Percentiles rank a stretch among this genome's conserved stretches.
Evolutionary conservation across 2,113 vertebrate species (phyloP).

Genomic region (Rhea americana): DNA sequence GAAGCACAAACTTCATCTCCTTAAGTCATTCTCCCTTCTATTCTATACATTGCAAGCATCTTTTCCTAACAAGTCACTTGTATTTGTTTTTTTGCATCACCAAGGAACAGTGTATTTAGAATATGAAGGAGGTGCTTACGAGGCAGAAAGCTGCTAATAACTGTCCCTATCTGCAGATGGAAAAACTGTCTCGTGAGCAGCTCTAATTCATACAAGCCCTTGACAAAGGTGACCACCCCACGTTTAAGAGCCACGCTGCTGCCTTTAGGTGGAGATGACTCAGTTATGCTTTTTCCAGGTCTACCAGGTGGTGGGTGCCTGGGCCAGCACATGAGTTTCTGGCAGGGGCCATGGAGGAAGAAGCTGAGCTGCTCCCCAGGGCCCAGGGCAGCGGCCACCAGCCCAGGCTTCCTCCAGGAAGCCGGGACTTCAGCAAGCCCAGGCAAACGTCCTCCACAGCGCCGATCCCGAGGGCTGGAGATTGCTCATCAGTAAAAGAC

Average conservation of each 20-base stretch:
- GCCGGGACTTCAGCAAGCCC: not conserved
- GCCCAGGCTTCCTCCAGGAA: not conserved
- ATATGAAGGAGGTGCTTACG: fast-evolving
- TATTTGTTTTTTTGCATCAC: not conserved
- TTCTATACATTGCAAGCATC: not conserved
- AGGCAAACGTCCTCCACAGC: not conserved
- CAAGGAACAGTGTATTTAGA: not conserved
- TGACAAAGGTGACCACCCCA: not conserved
- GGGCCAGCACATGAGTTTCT: not conserved
- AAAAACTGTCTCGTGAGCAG: not conserved
- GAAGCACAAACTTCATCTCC: not conserved
- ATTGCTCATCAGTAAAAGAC: not conserved
- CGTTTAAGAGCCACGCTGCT: not conserved
- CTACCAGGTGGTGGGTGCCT: not conserved
- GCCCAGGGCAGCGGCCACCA: not conserved
- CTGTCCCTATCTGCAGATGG: not conserved
- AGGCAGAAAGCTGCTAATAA: not conserved
- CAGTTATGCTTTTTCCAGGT: not conserved
- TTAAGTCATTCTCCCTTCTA: not conserved
- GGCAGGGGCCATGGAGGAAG: not conserved
- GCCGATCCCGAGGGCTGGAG: not conserved
- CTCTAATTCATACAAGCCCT: not conserved
- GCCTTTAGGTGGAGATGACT: not conserved
- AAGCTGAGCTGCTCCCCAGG: not conserved
- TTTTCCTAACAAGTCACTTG: fast-evolving